Evolutionary conservation across 2,113 vertebrate genomes (phyloP).

Genomic region (Lynx canadensis): DNA sequence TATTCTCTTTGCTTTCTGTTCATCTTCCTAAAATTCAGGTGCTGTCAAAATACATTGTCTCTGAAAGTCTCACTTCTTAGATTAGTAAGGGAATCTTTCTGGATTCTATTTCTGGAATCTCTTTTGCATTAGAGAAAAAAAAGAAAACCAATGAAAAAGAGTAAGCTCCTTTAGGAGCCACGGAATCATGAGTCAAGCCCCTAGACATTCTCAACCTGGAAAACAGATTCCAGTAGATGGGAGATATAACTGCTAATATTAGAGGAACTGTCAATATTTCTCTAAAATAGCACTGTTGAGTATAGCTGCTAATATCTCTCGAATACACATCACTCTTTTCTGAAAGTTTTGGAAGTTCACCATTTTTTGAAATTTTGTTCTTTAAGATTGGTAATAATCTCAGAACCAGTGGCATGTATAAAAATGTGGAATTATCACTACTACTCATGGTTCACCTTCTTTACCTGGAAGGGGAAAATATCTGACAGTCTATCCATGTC

Average conservation of each 20-base stretch:
- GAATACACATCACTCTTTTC: neutral
- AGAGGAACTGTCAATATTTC: neutral
- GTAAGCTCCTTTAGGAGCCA: neutral
- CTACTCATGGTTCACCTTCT: neutral
- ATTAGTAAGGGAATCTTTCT: neutral
- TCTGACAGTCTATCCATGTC: neutral
- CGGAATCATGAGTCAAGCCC: neutral
- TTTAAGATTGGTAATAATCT: neutral
- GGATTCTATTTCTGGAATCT: neutral
- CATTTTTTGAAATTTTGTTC: neutral
- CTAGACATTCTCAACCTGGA: neutral
- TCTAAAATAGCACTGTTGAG: neutral
- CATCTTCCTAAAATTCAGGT: constrained; percentile 27
- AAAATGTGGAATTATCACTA: neutral
- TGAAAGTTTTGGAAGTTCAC: neutral
- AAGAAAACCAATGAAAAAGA: neutral
- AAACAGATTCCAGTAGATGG: neutral
- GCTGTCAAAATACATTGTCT: constrained; percentile 10
- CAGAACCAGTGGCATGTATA: neutral
- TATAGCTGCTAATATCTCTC: neutral
- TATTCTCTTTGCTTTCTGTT: constrained; percentile 68
- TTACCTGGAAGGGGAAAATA: neutral
- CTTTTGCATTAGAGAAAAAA: neutral
- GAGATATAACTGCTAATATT: neutral
- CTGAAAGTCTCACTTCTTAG: constrained; percentile 5